Evolutionary conservation across 2,888 invertebrate species (phyloP), one percentile per base, ranked within the genome.

Genomic region (Pristionchus mayeri): DNA sequence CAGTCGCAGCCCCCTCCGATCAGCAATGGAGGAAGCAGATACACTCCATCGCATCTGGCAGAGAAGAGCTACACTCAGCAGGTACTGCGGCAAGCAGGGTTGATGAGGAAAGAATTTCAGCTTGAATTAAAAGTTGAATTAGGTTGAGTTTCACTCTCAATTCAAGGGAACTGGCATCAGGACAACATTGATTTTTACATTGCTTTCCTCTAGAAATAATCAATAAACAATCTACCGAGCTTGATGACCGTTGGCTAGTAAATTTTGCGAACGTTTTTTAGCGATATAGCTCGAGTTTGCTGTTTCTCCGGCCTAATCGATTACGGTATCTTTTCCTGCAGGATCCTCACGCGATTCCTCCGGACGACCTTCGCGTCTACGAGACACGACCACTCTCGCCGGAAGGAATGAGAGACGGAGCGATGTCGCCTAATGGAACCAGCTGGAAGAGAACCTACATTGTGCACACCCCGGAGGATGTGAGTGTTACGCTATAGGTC

Each of bases 381-480:
- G 92, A 92, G 80, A 91, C 92, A 11, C 87, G 92, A 11, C 92
- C 92, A 3, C 88, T 92, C 30, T 89, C 89, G 0, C 87, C 90
- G 11, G n/a, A n/a, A n/a, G 87, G 88, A 50, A 80, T 83, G 4
- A 52, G 85, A 30, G 87, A 88, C 52, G 85, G 71, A n/a, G 78
- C 57, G 0, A n/a, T 78, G 34, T 84, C 84, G 9, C 84, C 63
- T 44, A 87, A 40, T 84, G 85, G 85, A 63, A 80, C 54, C 21
- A 85, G 40, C 37, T 88, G 87, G 87, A 86, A 86, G 63, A 48
- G 84, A 18, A 84, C 84, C n/a, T 84, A 84, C 60, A 78, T 84
- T 16, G 84, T 82, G 27, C 60, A 63, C 2, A 24, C 30, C 16
- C 81, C 81, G 2, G 60, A 60, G 44, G 81, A 82, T 16, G 81